Evolutionary conservation across 2,113 vertebrate species (phyloP), one percentile per base, ranked within the genome.

Genomic region (Lutjanus erythropterus): DNA sequence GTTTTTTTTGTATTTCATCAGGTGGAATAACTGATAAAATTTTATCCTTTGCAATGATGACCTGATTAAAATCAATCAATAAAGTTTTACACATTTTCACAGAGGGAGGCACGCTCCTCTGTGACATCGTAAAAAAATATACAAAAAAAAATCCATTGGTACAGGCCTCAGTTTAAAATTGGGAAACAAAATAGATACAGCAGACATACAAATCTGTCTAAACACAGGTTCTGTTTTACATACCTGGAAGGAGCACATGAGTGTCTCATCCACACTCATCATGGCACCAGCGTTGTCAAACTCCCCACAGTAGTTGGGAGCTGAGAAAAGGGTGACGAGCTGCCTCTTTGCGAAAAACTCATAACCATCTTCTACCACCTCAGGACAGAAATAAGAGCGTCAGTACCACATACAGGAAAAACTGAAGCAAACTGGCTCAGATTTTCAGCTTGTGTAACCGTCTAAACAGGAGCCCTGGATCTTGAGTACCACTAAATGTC

Each of bases 241-340:
- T 21, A 95, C 95, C 95, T 96, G 95, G 86, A 96, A 96, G 74
- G 95, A 96, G 87, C 95, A 96, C 95, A 96, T 96, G 90, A 96
- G 95, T 0, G 95, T 96, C 73, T 96, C 95, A 16, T 96, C 95
- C 78, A 96, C 95, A 33, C 95, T 96, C 95, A 96, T 96, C 95
- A 96, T 96, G 88, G 95, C 95, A 8, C 95, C 95, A 11, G 95
- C 95, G 3, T 96, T 96, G 88, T 96, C 95, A 71, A 96, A 96
- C 88, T 96, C 95, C 44, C 95, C 95, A n/a, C 95, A 96, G 91
- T 96, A 96, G 93, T 96, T 96, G 4, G 95, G 95, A 73, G 95
- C 95, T 0, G 95, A 96, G 87, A 96, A 96, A 16, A 96, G 87
- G 0, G 95, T 96, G 68, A 96, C 95, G 52, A 96, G 92, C 52